Base-by-base conservation (phyloP, 1,140 invertebrate species). In the Vanessa tameamea region DNA sequence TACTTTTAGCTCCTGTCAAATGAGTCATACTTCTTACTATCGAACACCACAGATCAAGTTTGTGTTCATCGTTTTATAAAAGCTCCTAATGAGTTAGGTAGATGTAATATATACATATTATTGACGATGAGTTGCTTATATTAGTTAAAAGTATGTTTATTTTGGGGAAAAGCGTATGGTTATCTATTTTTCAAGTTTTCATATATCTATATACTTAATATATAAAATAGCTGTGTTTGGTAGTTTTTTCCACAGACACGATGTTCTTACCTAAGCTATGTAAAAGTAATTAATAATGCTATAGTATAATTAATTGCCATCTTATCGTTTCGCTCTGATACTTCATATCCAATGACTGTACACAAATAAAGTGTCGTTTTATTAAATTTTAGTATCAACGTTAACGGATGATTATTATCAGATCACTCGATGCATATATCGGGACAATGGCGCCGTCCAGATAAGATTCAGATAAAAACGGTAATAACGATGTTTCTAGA, bases 341-440 rank as follows among this genome's bases (percentile, higher is more conserved):
- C 53, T 57, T 23, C 53, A 20, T 57, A 57, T 7, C 53, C 16
- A 15, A 61, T 61, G 57, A 61, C 26, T 15, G 2, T 57, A 37
- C 26, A 37, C 2, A 1, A 23, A n/a, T 37, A 1, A 13, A 57
- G 57, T 71, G 47, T 69, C 57, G 47, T 68, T 72, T 66, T 73
- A 73, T 69, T 73, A 69, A 77, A 69, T 73, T 77, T 73, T 47
- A 37, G 67, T 69, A 72, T 64, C 69, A 50, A 64, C 20, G 23
- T 47, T 37, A 63, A 69, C 47, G 55, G 59, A 69, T 69, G 55
- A 73, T 73, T 73, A 73, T 48, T 81, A 78, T 81, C 78, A 76
- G 70, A 78, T 83, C 76, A 77, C 76, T 68, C 69, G 71, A 80
- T 78, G 66, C 66, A 68, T 63, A 78, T 82, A 78, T 75, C 57